These are phyloP conservation scores for Sula dactylatra DNA, from an alignment of 2,113 vertebrate genomes.

Conservation along the genomic window DNA sequence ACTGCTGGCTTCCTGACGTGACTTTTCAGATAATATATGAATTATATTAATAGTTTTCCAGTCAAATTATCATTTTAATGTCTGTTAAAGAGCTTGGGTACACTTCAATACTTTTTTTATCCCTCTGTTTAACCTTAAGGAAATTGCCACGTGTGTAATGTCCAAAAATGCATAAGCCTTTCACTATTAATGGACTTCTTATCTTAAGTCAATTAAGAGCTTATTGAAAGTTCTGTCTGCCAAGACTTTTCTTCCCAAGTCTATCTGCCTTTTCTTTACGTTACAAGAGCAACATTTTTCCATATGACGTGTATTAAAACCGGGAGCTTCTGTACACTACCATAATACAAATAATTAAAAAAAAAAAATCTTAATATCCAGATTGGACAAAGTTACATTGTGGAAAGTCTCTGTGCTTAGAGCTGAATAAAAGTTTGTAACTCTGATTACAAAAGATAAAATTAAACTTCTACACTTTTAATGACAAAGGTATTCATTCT, in stretches of 20 bases:
- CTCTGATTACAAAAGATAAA: neutral
- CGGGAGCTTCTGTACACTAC: neutral
- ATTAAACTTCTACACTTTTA: neutral
- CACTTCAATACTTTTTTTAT: neutral
- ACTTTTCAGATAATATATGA: neutral
- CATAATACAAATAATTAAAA: neutral
- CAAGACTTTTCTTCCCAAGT: neutral
- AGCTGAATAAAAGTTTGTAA: neutral
- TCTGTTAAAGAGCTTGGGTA: neutral
- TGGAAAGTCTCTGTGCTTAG: neutral
- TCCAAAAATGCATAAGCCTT: neutral
- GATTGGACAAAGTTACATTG: neutral
- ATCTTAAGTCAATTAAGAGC: slow-evolving; percentile 6
- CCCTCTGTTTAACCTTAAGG: neutral
- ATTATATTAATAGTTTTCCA: neutral
- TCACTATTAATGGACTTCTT: neutral
- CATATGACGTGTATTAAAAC: neutral
- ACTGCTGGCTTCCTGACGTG: neutral
- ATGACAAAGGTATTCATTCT: neutral
- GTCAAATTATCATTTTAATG: neutral
- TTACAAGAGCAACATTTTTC: neutral
- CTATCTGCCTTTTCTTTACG: neutral
- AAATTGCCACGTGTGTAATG: neutral
- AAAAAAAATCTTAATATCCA: neutral
- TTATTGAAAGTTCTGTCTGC: slow-evolving; percentile 23